These are phyloP conservation scores for Daboia siamensis DNA, from an alignment of 2,113 vertebrate species.

Conservation along the genomic window DNA sequence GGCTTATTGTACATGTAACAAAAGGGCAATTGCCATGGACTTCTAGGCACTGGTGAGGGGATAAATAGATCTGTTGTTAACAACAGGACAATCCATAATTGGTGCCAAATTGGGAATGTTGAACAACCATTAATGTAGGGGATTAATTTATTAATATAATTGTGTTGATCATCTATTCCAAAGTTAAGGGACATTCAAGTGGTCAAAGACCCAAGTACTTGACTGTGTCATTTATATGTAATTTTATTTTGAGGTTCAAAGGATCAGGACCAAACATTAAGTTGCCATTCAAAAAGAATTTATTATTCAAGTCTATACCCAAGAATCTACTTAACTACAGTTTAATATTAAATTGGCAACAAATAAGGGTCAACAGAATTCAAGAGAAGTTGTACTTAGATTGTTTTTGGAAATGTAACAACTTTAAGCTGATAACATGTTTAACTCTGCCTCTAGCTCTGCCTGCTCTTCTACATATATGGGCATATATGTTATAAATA, in stretches of 20 bases:
- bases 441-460: background rate
- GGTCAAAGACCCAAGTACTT: slow-evolving; percentile 25
- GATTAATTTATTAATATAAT: slow-evolving; percentile 57
- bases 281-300: no score
- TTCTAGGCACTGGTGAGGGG: slow-evolving; percentile 48
- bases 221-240: slow-evolving; percentile 1
- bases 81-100: slow-evolving; percentile 38
- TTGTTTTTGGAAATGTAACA: background rate
- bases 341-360: no score
- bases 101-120: slow-evolving; percentile 27
- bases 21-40: slow-evolving; percentile 64
- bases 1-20: slow-evolving; percentile 59
- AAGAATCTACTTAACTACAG: no score
- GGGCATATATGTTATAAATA: slow-evolving; percentile 21
- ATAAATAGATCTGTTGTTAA: slow-evolving; percentile 51
- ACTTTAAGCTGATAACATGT: background rate
- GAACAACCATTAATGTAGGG: slow-evolving; percentile 22
- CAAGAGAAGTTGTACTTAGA: background rate
- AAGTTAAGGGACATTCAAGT: slow-evolving; percentile 45
- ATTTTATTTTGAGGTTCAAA: background rate
- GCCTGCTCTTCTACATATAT: background rate
- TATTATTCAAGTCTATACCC: no score
- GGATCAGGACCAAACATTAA: no score
- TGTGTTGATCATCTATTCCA: slow-evolving; percentile 37
- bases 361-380: no score